A percentile compares a stretch with the other conserved stretches of the same genome.
Evolutionary conservation across 2,113 vertebrate genomes (phyloP).

Genomic region (Periophthalmodon schlosseri): DNA sequence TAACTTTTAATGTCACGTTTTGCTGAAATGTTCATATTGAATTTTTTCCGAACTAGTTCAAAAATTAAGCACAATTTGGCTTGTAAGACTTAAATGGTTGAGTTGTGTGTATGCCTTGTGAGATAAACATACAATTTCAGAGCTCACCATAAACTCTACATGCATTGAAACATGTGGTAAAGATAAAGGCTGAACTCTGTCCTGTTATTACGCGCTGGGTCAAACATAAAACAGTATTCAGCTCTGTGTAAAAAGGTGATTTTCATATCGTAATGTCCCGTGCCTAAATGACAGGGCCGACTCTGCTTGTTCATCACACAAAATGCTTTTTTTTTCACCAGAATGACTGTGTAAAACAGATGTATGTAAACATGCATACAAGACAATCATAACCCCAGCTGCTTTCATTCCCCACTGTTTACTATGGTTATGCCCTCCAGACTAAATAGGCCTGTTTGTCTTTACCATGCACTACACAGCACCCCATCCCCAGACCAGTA

Average conservation of each 20-base stretch:
- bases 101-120: constrained; percentile 7
- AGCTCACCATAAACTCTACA: constrained; percentile 13
- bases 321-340: constrained; percentile 31
- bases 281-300: constrained; percentile 17
- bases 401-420: constrained; percentile 68
- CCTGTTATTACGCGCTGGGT: constrained; percentile 26
- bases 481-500: constrained; percentile 64
- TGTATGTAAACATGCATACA: constrained; percentile 40
- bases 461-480: constrained; percentile 63
- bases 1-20: too few species aligned
- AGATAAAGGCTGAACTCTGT: constrained; percentile 36
- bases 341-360: constrained; percentile 41
- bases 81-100: not conserved
- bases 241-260: constrained; percentile 4
- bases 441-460: constrained; percentile 75
- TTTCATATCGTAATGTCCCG: constrained; percentile 29
- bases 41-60: not conserved
- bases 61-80: not conserved
- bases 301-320: constrained; percentile 32
- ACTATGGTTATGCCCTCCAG: constrained; percentile 60
- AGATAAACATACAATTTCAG: constrained; percentile 20
- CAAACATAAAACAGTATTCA: constrained; percentile 28
- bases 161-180: constrained; percentile 38
- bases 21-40: too few species aligned
- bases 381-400: constrained; percentile 59